Percentiles rank a stretch among this genome's conserved stretches.
These are phyloP conservation scores for Heliconius hewitsoni DNA, from an alignment of 1,140 invertebrate genomes.

Conservation along the genomic window DNA sequence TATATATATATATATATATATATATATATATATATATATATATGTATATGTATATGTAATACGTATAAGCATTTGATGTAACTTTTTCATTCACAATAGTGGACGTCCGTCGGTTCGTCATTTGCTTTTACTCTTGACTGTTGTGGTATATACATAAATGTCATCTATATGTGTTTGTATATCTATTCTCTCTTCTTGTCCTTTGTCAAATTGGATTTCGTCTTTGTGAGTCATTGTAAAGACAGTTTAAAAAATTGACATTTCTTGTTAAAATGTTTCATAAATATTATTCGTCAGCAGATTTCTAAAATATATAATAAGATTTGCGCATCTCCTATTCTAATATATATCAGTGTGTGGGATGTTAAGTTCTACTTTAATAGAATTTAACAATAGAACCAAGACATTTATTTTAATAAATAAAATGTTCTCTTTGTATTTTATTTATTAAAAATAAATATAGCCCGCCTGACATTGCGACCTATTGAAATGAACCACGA, in stretches of 20 bases:
- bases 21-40: no score
- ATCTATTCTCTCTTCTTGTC: neutral
- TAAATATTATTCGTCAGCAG: neutral
- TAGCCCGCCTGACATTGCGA: no score
- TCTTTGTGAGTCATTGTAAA: neutral
- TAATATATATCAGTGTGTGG: no score
- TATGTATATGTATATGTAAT: neutral
- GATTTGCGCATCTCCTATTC: no score
- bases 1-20: no score
- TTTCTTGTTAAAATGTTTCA: neutral
- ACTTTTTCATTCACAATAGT: neutral
- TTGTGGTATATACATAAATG: neutral
- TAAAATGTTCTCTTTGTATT: no score
- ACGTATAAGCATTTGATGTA: neutral
- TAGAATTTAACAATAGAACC: no score
- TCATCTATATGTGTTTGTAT: neutral
- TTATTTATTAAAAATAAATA: no score
- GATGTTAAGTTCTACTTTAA: no score
- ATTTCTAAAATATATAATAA: no score
- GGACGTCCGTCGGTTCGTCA: neutral
- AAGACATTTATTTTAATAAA: no score
- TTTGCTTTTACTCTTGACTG: neutral
- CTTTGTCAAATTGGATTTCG: neutral
- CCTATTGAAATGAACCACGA: no score
- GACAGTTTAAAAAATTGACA: neutral